Percentiles rank a stretch among this genome's conserved stretches.
phyloP scores from a whole-genome alignment of 2,113 vertebrate species.

The Nymphicus hollandicus region DNA sequence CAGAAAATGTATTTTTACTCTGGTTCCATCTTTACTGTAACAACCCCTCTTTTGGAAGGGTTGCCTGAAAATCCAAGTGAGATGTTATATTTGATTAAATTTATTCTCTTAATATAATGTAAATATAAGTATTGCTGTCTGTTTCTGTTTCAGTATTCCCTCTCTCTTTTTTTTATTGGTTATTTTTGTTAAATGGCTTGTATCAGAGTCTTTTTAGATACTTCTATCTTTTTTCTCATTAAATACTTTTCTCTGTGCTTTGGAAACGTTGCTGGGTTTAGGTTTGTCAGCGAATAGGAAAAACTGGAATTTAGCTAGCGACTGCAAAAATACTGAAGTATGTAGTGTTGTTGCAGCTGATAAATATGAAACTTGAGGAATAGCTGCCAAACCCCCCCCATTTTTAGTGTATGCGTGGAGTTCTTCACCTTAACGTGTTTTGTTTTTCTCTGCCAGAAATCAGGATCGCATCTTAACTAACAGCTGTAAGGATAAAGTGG shows the following conservation, averaged over 20 bases:
- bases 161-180: background rate
- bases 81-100: conserved; percentile 56
- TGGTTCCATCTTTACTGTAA: background rate
- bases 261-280: background rate
- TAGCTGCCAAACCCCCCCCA: accelerated
- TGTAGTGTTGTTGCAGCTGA: background rate
- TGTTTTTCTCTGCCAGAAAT: background rate
- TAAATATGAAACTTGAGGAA: background rate
- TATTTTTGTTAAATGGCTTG: conserved; percentile 10
- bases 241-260: conserved; percentile 27
- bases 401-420: background rate
- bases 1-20: background rate
- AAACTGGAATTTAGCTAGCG: background rate
- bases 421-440: background rate
- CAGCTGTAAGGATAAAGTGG: background rate
- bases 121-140: background rate
- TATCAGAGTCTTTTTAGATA: background rate
- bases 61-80: background rate
- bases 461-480: background rate
- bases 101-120: conserved; percentile 65
- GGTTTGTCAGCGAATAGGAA: background rate
- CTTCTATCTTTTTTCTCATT: background rate
- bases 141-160: background rate
- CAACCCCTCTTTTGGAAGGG: background rate
- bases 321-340: background rate